These are phyloP conservation scores for Sorex maritimensis DNA, from an alignment of 2,797 vertebrate species.

Conservation along the genomic window DNA sequence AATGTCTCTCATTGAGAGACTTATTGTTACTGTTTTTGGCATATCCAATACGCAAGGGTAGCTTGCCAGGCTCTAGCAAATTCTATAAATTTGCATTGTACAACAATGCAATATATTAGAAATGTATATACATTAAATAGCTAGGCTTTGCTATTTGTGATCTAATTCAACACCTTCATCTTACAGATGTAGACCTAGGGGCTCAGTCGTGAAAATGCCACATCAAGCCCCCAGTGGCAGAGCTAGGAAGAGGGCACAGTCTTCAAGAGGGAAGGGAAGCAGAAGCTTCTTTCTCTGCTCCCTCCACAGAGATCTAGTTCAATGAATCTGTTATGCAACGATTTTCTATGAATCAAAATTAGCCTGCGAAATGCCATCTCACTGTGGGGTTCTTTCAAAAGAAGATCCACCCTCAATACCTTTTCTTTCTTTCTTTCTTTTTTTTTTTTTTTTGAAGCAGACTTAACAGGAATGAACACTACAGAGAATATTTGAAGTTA, in stretches of 20 bases:
- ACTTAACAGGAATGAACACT: constrained; percentile 41
- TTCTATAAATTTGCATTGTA: neutral
- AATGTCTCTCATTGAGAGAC: no score
- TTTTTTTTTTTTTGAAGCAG: constrained; percentile 43
- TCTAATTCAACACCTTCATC: neutral
- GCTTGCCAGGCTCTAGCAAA: no score
- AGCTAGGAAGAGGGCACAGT: neutral
- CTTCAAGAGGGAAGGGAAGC: neutral
- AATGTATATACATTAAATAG: neutral
- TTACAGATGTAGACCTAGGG: constrained; percentile 36
- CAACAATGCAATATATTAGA: neutral
- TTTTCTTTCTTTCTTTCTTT: neutral
- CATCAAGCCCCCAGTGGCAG: constrained; percentile 48
- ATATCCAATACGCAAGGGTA: no score
- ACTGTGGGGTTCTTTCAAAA: constrained; percentile 43
- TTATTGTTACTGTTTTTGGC: no score
- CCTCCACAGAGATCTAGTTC: constrained; percentile 56
- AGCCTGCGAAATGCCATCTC: constrained; percentile 79
- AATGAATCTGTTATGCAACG: constrained; percentile 78
- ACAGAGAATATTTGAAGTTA: neutral
- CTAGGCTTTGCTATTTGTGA: neutral
- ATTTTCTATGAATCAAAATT: constrained; percentile 81
- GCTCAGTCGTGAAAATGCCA: neutral
- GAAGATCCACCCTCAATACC: constrained; percentile 55
- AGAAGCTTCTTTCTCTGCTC: neutral